A percentile compares a stretch with the other conserved stretches of the same genome.
Conservation (phyloP, 2,888 invertebrate genomes). For the Apantesis nais region DNA sequence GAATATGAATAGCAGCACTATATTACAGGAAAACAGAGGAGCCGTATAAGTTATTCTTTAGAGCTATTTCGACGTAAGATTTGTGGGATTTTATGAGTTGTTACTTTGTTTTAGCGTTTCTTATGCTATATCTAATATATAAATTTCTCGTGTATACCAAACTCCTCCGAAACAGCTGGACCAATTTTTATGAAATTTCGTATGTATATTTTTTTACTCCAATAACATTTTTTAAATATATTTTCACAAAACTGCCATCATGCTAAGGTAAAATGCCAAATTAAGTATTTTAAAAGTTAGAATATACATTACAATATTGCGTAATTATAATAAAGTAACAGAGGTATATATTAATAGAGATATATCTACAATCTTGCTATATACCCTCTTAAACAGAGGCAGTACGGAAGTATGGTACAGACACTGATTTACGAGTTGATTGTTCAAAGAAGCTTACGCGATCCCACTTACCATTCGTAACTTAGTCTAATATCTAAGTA, state of each 20-base stretch:
- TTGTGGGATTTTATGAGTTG: neutral
- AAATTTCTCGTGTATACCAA: too few relatives aligned
- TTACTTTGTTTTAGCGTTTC: neutral
- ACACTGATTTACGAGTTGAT: neutral
- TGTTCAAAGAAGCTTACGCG: neutral
- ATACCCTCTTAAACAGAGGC: neutral
- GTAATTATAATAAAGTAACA: too few relatives aligned
- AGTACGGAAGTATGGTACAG: slow-evolving; percentile 1
- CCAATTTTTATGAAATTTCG: too few relatives aligned
- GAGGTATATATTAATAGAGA: neutral
- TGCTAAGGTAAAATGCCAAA: too few relatives aligned
- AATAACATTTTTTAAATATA: too few relatives aligned
- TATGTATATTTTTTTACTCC: too few relatives aligned
- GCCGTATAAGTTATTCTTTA: neutral
- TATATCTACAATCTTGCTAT: neutral
- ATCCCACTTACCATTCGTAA: neutral
- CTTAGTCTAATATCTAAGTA: neutral
- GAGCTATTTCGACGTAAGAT: neutral
- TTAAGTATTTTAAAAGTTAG: too few relatives aligned
- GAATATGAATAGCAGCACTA: neutral
- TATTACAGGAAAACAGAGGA: neutral
- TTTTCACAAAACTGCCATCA: too few relatives aligned
- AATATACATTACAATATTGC: too few relatives aligned
- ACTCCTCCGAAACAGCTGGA: too few relatives aligned
- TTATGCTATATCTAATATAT: too few relatives aligned